Evolutionary conservation across 2,113 vertebrate genomes (phyloP).

Genomic region (Perognathus longimembris): DNA sequence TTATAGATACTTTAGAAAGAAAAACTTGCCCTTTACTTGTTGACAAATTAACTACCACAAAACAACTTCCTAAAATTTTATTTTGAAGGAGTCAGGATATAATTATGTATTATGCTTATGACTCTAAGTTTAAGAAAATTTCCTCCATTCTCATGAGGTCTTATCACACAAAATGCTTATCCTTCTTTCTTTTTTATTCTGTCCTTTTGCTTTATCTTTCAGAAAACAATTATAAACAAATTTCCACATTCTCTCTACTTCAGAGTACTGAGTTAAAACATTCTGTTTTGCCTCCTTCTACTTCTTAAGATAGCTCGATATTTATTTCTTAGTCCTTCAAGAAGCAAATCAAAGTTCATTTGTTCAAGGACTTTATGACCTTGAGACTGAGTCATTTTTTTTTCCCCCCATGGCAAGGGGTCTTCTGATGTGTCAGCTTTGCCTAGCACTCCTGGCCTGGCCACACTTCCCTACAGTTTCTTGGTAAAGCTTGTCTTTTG

Average conservation of each 20-base stretch:
- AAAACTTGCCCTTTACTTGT: background rate
- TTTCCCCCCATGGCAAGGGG: too few relatives aligned
- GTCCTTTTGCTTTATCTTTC: background rate
- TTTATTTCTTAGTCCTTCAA: background rate
- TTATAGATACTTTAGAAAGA: background rate
- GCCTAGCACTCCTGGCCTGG: background rate
- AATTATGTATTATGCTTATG: background rate
- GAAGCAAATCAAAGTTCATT: background rate
- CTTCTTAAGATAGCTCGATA: background rate
- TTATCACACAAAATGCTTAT: background rate
- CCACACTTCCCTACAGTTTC: background rate
- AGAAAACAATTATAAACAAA: background rate
- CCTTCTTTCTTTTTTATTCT: background rate
- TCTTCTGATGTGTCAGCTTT: background rate
- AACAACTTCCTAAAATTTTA: background rate
- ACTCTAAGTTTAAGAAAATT: background rate
- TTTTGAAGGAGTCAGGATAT: conserved; percentile 2
- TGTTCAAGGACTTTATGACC: background rate
- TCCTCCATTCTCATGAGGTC: background rate
- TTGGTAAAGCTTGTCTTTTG: background rate
- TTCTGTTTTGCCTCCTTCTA: background rate
- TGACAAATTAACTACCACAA: background rate
- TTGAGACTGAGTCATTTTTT: too few relatives aligned
- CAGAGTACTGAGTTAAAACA: background rate
- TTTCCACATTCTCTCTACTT: background rate